Evolutionary conservation across 2,888 invertebrate species (phyloP), one percentile per base, ranked within the genome.

Genomic region (Dasypolia templi): DNA sequence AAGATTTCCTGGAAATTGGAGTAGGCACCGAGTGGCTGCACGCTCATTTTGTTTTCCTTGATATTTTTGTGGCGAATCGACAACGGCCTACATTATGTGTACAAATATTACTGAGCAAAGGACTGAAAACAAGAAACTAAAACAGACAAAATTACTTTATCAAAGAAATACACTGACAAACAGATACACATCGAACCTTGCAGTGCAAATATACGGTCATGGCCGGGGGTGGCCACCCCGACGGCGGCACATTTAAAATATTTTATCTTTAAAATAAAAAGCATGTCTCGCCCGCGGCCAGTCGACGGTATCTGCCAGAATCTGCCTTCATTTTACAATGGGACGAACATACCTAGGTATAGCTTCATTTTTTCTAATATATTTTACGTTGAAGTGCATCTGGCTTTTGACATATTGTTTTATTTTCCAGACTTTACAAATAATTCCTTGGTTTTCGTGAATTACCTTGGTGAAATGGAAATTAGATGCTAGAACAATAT

Each of bases 261-360:
- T 90, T 90, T 89, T 90, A 90, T 90, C 86, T 90, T 88, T 88
- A 90, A 89, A 88, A 89, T 86, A 87, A 89, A 90, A 90, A 81
- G 83, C 90, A 75, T 90, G 91, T 92, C 84, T 53, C 42, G 91
- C 92, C 91, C 26, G 81, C 62, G 88, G 91, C 76, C 56, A 67
- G 42, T 26, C 67, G 66, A 61, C 77, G 19, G 67, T 65, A 77
- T 77, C 72, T 72, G 53, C 39, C 67, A 67, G 59, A 67, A 67
- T 68, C 26, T 69, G 61, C 66, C 51, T 68, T 69, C 72, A 79
- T 76, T 81, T 65, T 62, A 82, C 65, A 61, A 78, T 69, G 65
- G 61, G 9, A 65, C 32, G 51, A 32, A 46, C 22, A 63, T 29
- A 69, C 51, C 9, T 51, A n/a, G n/a, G n/a, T n/a, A 65, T 12